Evolutionary conservation across 2,113 vertebrate species (phyloP), one percentile per base, ranked within the genome.

Genomic region (Phainopepla nitens): DNA sequence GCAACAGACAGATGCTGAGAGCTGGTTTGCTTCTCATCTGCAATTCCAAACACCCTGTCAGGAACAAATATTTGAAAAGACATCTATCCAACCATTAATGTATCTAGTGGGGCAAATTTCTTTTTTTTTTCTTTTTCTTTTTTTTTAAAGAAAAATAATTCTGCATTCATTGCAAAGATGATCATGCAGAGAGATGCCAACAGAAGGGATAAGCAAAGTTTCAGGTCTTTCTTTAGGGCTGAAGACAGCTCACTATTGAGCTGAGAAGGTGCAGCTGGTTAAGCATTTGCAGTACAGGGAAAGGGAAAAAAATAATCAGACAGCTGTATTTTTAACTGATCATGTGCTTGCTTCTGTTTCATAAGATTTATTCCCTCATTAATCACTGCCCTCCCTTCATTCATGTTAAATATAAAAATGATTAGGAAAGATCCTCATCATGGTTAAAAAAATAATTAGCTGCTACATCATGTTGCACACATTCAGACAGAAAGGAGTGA

Each of bases 371-470:
- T 98, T 98, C 98, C 98, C 97, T 98, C 98, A 98, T 99, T 98
- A 98, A 99, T 99, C 98, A 99, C 97, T 93, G 96, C 93, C 95
- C 95, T 98, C 95, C 96, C 96, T 97, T 98, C 98, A 97, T 98
- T 99, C 98, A 98, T 97, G 98, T 98, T 97, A 98, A 98, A 98
- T 98, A 98, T 97, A 97, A 98, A 98, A 98, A 98, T 98, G 97
- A 98, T 98, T 98, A 98, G 97, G 97, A 98, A 98, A 98, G 98
- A 98, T 98, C 97, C 98, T 98, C 97, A 98, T 98, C 98, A 98
- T 97, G 98, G 98, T 98, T 98, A 98, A 99, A 99, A 98, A 98
- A 98, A 98, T 99, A 99, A 99, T 99, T 99, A 99, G 98, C 98
- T 98, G 97, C 98, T 98, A 98, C 98, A 98, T 98, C 98, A 97